Conservation (phyloP, 2,113 vertebrate genomes). For the Dasyprocta punctata region DNA sequence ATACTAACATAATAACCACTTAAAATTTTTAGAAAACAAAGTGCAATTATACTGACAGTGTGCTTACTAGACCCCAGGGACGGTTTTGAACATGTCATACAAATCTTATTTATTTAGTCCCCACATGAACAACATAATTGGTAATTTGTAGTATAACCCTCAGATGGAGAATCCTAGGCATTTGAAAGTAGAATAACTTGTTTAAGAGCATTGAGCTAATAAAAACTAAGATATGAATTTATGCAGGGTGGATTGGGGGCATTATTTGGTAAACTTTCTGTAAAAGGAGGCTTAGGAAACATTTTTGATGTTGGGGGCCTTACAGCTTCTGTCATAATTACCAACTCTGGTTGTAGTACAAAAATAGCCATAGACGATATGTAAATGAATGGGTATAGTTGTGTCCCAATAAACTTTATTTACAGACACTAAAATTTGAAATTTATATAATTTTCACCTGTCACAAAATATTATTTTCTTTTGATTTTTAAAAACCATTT, state of each 20-base stretch:
- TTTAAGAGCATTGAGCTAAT: background rate
- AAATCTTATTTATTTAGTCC: background rate
- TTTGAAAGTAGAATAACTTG: background rate
- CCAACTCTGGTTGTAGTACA: background rate
- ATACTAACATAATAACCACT: background rate
- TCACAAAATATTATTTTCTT: slow-evolving; percentile 28
- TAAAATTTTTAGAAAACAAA: background rate
- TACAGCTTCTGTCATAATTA: background rate
- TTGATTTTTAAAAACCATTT: background rate
- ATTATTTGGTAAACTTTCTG: background rate
- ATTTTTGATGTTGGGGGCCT: background rate
- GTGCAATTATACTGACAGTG: background rate
- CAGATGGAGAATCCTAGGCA: background rate
- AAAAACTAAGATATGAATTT: background rate
- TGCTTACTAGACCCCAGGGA: background rate
- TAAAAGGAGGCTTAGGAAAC: background rate
- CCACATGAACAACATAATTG: background rate
- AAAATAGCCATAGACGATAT: background rate
- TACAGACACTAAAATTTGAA: background rate
- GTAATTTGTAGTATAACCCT: background rate
- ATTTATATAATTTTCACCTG: background rate
- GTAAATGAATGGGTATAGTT: background rate
- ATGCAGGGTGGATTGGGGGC: background rate
- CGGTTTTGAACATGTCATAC: background rate
- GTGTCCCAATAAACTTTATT: background rate